These are phyloP conservation scores for Tachina grossa DNA, from an alignment of 2,888 invertebrate species.

Conservation along the genomic window DNA sequence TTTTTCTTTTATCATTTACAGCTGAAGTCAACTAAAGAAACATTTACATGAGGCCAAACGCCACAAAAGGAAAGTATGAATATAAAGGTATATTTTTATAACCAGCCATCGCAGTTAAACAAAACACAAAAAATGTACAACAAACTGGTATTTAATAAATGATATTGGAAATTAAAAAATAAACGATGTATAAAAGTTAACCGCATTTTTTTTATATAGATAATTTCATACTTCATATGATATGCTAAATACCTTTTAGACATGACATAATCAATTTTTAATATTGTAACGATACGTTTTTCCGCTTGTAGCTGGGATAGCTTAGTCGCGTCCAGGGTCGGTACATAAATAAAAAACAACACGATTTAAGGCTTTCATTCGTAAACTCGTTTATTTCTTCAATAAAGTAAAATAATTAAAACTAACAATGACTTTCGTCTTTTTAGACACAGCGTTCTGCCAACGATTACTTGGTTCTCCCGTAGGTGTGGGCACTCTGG, in stretches of 20 bases:
- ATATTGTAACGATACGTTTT: too few species aligned
- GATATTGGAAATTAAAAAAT: conserved; percentile 60
- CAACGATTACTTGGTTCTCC: too few species aligned
- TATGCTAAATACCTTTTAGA: background rate
- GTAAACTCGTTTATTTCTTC: too few species aligned
- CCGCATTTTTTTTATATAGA: background rate
- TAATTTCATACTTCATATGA: background rate
- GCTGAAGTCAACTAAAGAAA: conserved; percentile 49
- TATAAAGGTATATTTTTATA: conserved; percentile 55
- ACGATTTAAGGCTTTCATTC: too few species aligned
- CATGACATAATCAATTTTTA: too few species aligned
- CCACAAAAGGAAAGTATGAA: conserved; percentile 54
- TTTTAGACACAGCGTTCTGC: too few species aligned
- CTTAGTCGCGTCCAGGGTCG: too few species aligned
- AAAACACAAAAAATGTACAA: conserved; percentile 16
- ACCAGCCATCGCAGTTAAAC: conserved; percentile 23
- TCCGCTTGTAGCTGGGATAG: too few species aligned
- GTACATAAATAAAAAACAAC: too few species aligned
- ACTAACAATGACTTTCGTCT: too few species aligned
- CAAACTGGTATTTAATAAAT: conserved; percentile 60
- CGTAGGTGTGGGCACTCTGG: too few species aligned
- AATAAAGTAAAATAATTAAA: too few species aligned
- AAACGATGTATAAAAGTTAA: background rate
- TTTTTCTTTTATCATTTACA: conserved; percentile 12
- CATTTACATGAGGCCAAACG: conserved; percentile 57